Base-by-base conservation (phyloP, 1,140 invertebrate genomes). In the Caenorhabditis brenneri region DNA sequence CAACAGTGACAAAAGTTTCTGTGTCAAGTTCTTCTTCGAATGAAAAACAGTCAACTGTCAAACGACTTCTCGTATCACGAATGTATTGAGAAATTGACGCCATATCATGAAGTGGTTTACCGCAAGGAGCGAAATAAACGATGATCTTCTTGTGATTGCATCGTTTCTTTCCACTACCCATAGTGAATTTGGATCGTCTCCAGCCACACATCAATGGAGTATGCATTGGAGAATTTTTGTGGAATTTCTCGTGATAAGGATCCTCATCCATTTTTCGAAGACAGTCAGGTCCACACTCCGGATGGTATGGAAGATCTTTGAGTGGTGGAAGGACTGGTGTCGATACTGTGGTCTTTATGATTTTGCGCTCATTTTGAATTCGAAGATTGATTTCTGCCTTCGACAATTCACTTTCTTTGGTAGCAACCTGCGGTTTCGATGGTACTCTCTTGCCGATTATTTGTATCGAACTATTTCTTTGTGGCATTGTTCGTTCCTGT, bases 31-130 rank as follows among this genome's bases (percentile, higher is more conserved):
- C 5, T 16, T 46, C 2, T n/a, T 55, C 42, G 29, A 53, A 51
- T 19, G 48, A 74, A 24, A 83, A 83, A n/a, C 69, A 65, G 36
- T 83, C 82, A n/a, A 83, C 79, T 0, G 69, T 79, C 31, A 83
- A 29, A 33, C 49, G 33, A n/a, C 82, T 83, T 46, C 65, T 33
- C 19, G 46, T 53, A 1, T 16, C 46, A 10, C 49, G 31, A 53
- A 83, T n/a, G 53, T 49, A 82, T 29, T 48, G 12, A 12, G 53
- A 16, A 12, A 82, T 27, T 9, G 27, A 42, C 0, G 24, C 9
- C 39, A 79, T 79, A 4, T 33, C 2, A 16, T 65, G 1, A 29
- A 83, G 74, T n/a, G 82, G 36, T 51, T 29, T 79, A 55, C 82
- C 82, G 36, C 82, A 83, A 31, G 82, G 82, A 42, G 82, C 39